Base-by-base conservation (phyloP, 2,888 invertebrate genomes). In the Napeogenes sylphis region DNA sequence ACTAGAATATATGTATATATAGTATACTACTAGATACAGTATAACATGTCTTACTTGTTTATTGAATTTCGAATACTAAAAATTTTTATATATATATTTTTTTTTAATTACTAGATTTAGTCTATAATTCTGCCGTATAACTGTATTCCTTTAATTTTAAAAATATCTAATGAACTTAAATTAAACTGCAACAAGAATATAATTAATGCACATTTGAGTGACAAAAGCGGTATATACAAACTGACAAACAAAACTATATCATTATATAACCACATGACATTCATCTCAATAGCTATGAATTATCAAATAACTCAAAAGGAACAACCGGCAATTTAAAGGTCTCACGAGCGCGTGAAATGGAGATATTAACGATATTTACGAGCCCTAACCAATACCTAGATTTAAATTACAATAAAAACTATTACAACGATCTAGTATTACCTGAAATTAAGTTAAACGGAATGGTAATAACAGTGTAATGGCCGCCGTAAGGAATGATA, bases 361-460 rank as follows among this genome's bases (percentile, higher is more conserved):
- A 76, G 76, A 81, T 81, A 87, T 85, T 85, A 87, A 72, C 73
- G 79, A 80, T 82, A 86, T 87, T 86, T 87, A 83, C 76, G 71
- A 73, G 71, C 71, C 66, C 76, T 83, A 85, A 85, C 82, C 73
- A 75, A 51, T 59, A 71, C 73, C 73, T 75, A 71, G 77, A 21
- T 21, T 21, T 79, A 76, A 78, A 79, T 80, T 83, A 85, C 90
- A 89, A 89, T 89, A 90, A 89, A 89, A 80, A 82, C 83, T 78
- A 88, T 89, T 88, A 89, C 75, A 84, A 81, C 81, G 82, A 81
- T 83, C 81, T 75, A 72, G 77, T 80, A 83, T 86, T 84, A 79
- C 77, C 75, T 78, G 78, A 79, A 87, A 87, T 87, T 85, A 84
- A 82, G 83, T 80, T 87, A 88, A 87, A 83, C 83, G 81, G 58